phyloP scores from a whole-genome alignment of 2,113 vertebrate species.

The Aptenodytes forsteri region DNA sequence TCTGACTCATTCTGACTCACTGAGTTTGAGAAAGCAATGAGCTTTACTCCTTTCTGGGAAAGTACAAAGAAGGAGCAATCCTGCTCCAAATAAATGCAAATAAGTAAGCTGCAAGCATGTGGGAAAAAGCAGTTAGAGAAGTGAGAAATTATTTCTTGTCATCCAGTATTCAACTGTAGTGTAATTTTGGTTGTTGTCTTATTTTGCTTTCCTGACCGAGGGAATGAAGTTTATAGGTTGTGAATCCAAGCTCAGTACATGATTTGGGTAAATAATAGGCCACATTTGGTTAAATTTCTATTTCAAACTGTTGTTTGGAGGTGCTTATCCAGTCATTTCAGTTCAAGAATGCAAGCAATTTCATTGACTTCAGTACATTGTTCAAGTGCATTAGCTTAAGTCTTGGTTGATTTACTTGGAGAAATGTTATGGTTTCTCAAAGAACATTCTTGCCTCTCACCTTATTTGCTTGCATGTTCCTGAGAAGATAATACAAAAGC shows the following conservation, averaged over 20 bases:
- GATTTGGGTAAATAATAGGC: background rate
- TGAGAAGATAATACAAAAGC: background rate
- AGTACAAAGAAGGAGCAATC: background rate
- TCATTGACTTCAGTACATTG: background rate
- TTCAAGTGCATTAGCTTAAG: background rate
- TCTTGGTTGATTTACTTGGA: background rate
- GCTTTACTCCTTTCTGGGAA: slow-evolving; percentile 23
- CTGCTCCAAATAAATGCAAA: slow-evolving; percentile 1
- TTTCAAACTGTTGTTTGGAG: background rate
- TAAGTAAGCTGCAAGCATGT: background rate
- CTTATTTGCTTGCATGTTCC: background rate
- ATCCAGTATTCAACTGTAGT: background rate
- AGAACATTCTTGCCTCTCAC: background rate
- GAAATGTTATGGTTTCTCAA: background rate
- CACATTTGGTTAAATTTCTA: background rate
- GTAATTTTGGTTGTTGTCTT: background rate
- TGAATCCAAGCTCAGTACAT: background rate
- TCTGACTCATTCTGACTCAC: slow-evolving; percentile 59
- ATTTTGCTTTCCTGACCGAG: background rate
- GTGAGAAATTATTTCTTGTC: background rate
- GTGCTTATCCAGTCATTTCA: background rate
- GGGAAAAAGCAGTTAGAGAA: background rate
- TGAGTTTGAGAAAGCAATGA: background rate
- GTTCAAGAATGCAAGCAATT: slow-evolving; percentile 11
- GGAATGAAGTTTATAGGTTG: background rate